Evolutionary conservation across 2,113 vertebrate species (phyloP).

Genomic region (Siniperca chuatsi): DNA sequence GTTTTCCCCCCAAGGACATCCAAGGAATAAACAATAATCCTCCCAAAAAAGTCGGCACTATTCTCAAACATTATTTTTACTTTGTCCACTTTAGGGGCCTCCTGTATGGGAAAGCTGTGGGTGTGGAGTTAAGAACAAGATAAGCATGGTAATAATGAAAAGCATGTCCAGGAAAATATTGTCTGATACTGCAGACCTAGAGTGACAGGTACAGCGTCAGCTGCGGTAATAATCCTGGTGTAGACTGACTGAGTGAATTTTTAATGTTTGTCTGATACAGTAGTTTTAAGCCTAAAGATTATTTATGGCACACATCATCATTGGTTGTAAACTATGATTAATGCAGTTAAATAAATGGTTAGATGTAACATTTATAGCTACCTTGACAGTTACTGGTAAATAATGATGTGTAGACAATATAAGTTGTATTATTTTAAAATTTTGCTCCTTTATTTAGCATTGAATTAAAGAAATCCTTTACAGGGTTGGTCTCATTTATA

Average conservation of each 20-base stretch:
- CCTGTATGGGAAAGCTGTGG: slow-evolving; percentile 91
- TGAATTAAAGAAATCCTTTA: background rate
- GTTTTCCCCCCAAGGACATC: slow-evolving; percentile 88
- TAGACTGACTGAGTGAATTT: background rate
- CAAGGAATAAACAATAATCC: slow-evolving; percentile 93
- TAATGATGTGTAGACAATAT: background rate
- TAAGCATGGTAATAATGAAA: slow-evolving; percentile 52
- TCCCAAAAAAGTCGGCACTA: slow-evolving; percentile 94
- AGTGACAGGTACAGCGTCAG: slow-evolving; percentile 25
- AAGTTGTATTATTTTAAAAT: background rate
- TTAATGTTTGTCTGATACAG: background rate
- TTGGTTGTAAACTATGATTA: background rate
- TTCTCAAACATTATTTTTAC: slow-evolving; percentile 93
- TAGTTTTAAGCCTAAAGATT: background rate
- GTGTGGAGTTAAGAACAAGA: slow-evolving; percentile 83
- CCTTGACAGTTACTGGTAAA: background rate
- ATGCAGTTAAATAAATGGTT: background rate
- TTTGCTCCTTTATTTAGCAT: background rate
- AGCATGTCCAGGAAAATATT: slow-evolving; percentile 66
- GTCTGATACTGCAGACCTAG: slow-evolving; percentile 35
- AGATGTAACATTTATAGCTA: background rate
- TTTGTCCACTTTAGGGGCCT: slow-evolving; percentile 83
- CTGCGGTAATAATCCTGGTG: background rate
- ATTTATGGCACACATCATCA: background rate
- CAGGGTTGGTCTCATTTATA: background rate